These are phyloP conservation scores for Jacana jacana DNA, from an alignment of 2,113 vertebrate species.

Conservation along the genomic window DNA sequence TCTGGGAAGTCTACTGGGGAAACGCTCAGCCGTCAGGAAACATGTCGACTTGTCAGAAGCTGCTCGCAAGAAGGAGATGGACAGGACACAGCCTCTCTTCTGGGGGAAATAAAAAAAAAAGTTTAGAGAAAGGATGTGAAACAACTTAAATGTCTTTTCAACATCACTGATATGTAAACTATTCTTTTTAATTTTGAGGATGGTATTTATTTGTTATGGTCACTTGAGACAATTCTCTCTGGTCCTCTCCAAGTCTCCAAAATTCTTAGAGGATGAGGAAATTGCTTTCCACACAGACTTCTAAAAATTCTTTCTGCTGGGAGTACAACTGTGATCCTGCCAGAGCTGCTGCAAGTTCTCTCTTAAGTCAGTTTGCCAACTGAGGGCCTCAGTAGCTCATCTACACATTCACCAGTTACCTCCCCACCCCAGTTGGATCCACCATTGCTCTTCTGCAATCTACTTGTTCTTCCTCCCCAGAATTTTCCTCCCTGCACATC, in stretches of 20 bases:
- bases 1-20: background rate
- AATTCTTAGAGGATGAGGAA: background rate
- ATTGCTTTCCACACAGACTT: background rate
- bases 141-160: background rate
- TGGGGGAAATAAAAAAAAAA: background rate
- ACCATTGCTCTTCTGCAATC: no score
- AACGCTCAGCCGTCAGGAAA: background rate
- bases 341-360: background rate
- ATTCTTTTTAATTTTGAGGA: background rate
- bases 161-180: background rate
- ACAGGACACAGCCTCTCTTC: background rate
- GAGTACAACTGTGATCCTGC: background rate
- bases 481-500: background rate
- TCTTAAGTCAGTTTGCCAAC: background rate
- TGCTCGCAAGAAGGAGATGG: accelerated
- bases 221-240: background rate
- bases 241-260: background rate
- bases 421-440: no score
- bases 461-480: background rate
- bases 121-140: background rate
- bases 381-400: background rate
- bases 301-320: background rate
- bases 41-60: background rate
- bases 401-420: background rate
- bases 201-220: background rate